These are phyloP conservation scores for Gastrophysa polygoni DNA, from an alignment of 2,888 invertebrate species.

Conservation along the genomic window DNA sequence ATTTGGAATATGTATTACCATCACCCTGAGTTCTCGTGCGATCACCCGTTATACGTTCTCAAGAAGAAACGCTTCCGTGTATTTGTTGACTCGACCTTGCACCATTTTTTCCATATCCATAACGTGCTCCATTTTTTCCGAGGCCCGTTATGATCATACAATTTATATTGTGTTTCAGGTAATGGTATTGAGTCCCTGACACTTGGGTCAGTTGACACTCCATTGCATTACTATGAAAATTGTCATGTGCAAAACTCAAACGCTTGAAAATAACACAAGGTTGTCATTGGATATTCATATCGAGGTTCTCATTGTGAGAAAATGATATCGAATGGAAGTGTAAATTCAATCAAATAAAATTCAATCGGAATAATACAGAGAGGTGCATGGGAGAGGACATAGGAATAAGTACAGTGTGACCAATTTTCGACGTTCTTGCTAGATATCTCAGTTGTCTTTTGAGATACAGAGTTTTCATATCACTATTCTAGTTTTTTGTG, in stretches of 20 bases:
- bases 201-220: slow-evolving; percentile 30
- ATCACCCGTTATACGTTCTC: too few species aligned
- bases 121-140: neutral
- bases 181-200: slow-evolving; percentile 24
- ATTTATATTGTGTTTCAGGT: neutral
- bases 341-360: too few species aligned
- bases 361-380: too few species aligned
- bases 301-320: slow-evolving; percentile 25
- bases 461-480: too few species aligned
- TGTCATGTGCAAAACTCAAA: neutral
- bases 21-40: too few species aligned
- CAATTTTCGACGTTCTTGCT: too few species aligned
- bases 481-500: too few species aligned
- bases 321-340: slow-evolving; percentile 6
- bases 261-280: slow-evolving; percentile 26
- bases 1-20: too few species aligned
- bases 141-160: neutral
- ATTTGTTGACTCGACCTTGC: neutral
- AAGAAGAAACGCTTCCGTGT: neutral
- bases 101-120: too few species aligned
- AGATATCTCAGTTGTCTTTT: too few species aligned
- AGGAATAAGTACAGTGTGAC: too few species aligned
- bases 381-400: too few species aligned
- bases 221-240: slow-evolving; percentile 8
- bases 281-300: slow-evolving; percentile 34